Conservation (phyloP, 2,113 vertebrate species). For the Centropus bengalensis region DNA sequence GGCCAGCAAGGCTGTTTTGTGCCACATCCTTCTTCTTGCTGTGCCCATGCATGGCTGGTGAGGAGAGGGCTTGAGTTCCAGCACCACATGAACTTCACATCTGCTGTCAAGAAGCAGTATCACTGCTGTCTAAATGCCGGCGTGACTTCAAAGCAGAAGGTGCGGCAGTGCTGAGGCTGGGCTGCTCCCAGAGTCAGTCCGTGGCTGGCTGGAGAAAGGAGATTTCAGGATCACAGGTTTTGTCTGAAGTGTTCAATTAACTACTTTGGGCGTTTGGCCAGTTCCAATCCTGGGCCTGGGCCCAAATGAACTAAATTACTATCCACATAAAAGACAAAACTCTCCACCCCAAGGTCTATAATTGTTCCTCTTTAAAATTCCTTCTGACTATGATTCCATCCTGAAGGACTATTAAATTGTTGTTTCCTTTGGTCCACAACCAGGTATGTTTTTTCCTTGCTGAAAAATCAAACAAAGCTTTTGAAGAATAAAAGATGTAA, state of each 20-base stretch:
- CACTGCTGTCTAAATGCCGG: not conserved
- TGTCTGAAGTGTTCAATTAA: not conserved
- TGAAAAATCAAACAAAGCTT: not conserved
- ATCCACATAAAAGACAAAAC: not conserved
- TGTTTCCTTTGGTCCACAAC: not conserved
- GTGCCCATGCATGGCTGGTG: rapidly evolving
- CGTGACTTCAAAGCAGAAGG: not conserved
- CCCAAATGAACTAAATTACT: not conserved
- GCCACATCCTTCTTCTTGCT: not conserved
- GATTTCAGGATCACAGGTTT: not conserved
- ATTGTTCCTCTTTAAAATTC: not conserved
- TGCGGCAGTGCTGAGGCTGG: not conserved
- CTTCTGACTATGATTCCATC: not conserved
- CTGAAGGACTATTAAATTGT: not conserved
- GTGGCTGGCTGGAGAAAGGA: not conserved
- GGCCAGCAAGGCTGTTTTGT: not conserved
- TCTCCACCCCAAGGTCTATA: not conserved
- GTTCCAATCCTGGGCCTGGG: not conserved
- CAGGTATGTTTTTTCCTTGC: not conserved
- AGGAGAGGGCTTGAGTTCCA: not conserved
- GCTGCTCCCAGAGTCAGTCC: not conserved
- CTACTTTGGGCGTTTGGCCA: not conserved
- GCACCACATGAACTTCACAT: not conserved
- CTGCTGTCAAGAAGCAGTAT: not conserved
- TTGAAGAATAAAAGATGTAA: not conserved